Evolutionary conservation across 2,888 invertebrate species (phyloP).

Genomic region (Cylindroiulus punctatus): DNA sequence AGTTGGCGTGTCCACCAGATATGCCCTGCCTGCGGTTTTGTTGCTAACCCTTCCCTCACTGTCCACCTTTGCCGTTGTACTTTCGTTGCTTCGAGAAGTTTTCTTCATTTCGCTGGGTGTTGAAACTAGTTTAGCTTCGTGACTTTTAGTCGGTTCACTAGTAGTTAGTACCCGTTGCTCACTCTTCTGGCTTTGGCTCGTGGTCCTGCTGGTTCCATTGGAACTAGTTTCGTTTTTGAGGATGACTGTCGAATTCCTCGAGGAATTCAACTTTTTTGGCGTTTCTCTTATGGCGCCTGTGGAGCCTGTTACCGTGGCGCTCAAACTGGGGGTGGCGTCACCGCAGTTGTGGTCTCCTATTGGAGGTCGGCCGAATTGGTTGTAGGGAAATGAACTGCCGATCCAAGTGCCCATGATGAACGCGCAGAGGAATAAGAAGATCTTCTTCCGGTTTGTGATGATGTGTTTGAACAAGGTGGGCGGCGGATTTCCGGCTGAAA

Average conservation of each 20-base stretch:
- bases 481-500: not conserved
- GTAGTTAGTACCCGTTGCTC: not conserved
- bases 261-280: not conserved
- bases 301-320: not conserved
- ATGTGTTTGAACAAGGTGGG: conserved; percentile 16
- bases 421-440: conserved; percentile 22
- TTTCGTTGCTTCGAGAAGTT: not conserved
- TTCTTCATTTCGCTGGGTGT: not conserved
- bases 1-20: conserved; percentile 56
- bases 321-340: not conserved
- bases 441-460: conserved; percentile 49
- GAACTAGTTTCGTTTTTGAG: not conserved
- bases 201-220: not conserved
- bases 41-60: no score
- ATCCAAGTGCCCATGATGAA: conserved; percentile 53
- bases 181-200: not conserved
- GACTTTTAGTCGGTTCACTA: not conserved
- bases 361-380: conserved; percentile 3
- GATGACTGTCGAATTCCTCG: not conserved
- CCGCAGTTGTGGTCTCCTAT: conserved; percentile 13
- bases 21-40: not conserved
- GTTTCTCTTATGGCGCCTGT: not conserved
- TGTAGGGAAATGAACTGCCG: conserved; percentile 47
- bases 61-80: not conserved
- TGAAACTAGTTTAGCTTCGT: not conserved